Evolutionary conservation across 2,797 vertebrate genomes (phyloP).

Genomic region (Parauchenoglanis ngamensis): DNA sequence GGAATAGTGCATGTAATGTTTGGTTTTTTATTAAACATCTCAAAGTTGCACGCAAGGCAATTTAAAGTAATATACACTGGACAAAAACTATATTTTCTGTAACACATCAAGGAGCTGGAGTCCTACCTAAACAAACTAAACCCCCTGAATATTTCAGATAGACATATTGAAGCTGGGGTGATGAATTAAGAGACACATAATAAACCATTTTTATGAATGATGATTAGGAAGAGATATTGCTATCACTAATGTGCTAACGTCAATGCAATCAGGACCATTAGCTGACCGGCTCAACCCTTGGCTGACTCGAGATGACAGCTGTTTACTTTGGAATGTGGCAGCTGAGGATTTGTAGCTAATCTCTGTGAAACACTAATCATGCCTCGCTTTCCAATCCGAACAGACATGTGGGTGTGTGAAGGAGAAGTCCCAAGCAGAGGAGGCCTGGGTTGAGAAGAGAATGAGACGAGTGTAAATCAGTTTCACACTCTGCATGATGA

Average conservation of each 20-base stretch:
- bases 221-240: conserved; percentile 34
- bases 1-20: not conserved
- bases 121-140: not conserved
- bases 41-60: not conserved
- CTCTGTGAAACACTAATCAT: conserved; percentile 54
- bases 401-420: conserved; percentile 28
- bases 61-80: not conserved
- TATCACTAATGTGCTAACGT: conserved; percentile 26
- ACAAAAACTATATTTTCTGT: not conserved
- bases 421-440: not conserved
- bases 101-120: not conserved
- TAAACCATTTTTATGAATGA: conserved; percentile 38
- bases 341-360: conserved; percentile 61
- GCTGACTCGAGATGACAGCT: conserved; percentile 47
- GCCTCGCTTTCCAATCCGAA: conserved; percentile 25
- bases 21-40: not conserved
- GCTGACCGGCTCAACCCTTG: conserved; percentile 9
- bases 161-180: not conserved
- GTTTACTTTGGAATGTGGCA: conserved; percentile 62
- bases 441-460: conserved; percentile 15
- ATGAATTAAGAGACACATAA: not conserved
- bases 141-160: too few species aligned
- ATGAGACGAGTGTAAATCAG: not conserved
- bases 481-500: not conserved
- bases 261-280: conserved; percentile 36